Evolutionary conservation across 2,888 invertebrate species (phyloP).

Genomic region (Nudaria mundana): DNA sequence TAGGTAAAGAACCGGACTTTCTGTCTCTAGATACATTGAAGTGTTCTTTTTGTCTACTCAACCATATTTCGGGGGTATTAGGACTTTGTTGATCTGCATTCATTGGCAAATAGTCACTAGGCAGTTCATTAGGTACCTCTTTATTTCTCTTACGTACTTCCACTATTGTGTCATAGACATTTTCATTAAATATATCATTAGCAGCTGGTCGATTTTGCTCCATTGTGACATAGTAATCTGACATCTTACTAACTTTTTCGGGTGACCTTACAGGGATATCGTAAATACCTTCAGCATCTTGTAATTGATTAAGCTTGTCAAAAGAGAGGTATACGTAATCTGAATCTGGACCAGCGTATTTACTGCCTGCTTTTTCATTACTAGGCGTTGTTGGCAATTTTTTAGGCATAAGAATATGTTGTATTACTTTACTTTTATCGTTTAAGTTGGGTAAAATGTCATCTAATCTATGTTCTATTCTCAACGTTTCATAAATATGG

Average conservation of each 20-base stretch:
- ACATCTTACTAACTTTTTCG: constrained; percentile 46
- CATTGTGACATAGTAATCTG: constrained; percentile 65
- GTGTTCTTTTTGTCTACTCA: constrained; percentile 86
- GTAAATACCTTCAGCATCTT: constrained; percentile 62
- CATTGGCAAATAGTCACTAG: constrained; percentile 70
- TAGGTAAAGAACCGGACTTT: constrained; percentile 89
- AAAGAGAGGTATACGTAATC: constrained; percentile 76
- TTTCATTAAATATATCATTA: constrained; percentile 54
- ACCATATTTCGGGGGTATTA: constrained; percentile 85
- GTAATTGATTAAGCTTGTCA: constrained; percentile 55
- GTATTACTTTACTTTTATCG: constrained; percentile 59
- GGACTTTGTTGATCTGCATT: constrained; percentile 75
- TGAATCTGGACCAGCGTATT: constrained; percentile 65
- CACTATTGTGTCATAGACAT: constrained; percentile 64
- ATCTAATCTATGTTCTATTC: constrained; percentile 60
- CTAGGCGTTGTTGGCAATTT: constrained; percentile 58
- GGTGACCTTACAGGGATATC: constrained; percentile 67
- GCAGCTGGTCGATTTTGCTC: constrained; percentile 47
- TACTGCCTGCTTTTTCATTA: constrained; percentile 38
- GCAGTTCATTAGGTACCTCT: constrained; percentile 46
- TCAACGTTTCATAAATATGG: constrained; percentile 83
- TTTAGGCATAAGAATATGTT: constrained; percentile 54
- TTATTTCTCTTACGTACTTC: constrained; percentile 67
- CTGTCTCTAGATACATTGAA: constrained; percentile 83
- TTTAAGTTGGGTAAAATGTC: constrained; percentile 51